Conservation (phyloP, 2,797 vertebrate genomes). For the Malurus splendens region DNA sequence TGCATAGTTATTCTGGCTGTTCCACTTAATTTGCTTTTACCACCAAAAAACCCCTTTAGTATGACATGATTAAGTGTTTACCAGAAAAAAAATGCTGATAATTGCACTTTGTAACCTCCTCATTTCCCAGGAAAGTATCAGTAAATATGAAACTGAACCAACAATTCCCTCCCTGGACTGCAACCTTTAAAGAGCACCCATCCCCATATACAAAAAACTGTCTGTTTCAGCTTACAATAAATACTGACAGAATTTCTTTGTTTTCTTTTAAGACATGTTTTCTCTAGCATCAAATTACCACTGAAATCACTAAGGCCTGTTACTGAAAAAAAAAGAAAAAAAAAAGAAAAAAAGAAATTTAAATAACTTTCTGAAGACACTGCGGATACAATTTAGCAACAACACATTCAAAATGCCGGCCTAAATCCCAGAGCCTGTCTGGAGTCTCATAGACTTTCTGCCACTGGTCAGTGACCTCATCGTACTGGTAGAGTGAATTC, state of each 20-base stretch:
- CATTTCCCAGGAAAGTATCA: slow-evolving; percentile 82
- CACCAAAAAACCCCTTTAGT: slow-evolving; percentile 54
- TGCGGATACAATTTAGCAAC: slow-evolving; percentile 98
- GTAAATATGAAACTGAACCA: slow-evolving; percentile 77
- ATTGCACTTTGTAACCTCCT: slow-evolving; percentile 98
- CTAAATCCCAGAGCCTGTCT: slow-evolving; percentile 97
- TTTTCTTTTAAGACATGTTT: slow-evolving; percentile 62
- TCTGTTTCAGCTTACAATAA: slow-evolving; percentile 77
- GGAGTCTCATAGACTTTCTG: slow-evolving; percentile 95
- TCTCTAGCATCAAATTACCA: slow-evolving; percentile 59
- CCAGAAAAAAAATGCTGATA: slow-evolving; percentile 82
- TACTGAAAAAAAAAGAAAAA: neutral
- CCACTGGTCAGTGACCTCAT: slow-evolving; percentile 88
- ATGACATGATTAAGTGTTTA: slow-evolving; percentile 66
- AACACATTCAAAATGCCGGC: slow-evolving; percentile 98
- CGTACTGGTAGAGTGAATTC: slow-evolving; percentile 95
- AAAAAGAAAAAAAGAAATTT: slow-evolving; percentile 43
- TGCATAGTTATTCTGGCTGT: slow-evolving; percentile 74
- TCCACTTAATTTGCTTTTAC: slow-evolving; percentile 63
- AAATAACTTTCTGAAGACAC: slow-evolving; percentile 99
- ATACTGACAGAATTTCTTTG: slow-evolving; percentile 76
- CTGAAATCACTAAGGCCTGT: slow-evolving; percentile 63
- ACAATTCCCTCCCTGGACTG: slow-evolving; percentile 73
- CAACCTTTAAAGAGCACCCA: slow-evolving; percentile 85
- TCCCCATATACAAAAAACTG: slow-evolving; percentile 73